Base-by-base conservation (phyloP, 92 coral and sea anemone species). In the Micromussa lordhowensis region DNA sequence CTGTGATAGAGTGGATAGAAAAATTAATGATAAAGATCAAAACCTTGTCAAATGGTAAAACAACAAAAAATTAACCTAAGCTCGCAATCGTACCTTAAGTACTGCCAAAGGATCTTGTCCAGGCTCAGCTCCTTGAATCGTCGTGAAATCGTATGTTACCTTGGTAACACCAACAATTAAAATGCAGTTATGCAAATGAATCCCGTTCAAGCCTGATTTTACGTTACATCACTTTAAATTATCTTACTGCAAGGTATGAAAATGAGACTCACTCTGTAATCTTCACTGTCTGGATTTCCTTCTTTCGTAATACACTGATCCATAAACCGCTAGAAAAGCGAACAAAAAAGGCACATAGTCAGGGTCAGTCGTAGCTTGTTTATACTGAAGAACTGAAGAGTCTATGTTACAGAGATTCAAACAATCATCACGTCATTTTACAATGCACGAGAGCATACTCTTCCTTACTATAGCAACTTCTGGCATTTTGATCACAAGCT, bases 401-500 rank as follows among this genome's bases (percentile, higher is more conserved):
- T 55, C 22, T 55, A 4, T 19, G 4, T 55, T 16, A 44, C 12
- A 8, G 22, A 16, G 22, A 7, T 30, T 68, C 31, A 63, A 36
- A 68, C 30, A 49, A n/a, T 13, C 1, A 8, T 17, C 22, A 40
- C 16, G 64, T 32, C 6, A 34, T 64, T 30, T 28, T 3, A 1
- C 28, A 4, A 3, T 66, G 17, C 70, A 2, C 7, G 0, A 3
- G 26, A 8, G 29, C 11, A 1, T 51, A 7, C 0, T 9, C 35
- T 59, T 28, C 13, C 71, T 54, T 80, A 95, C 98, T 85, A 82
- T 90, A 53, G 98, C 98, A 31, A 95, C 96, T 22, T 85, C 96
- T 26, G 98, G 98, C 78, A 85, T 77, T 80, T 95, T 95, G 48
- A 82, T 85, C 68, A 95, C 87, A 79, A 93, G 88, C 2, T 88